Percentiles rank a stretch among this genome's conserved stretches.
Evolutionary conservation across 2,888 invertebrate genomes (phyloP).

Genomic region (Danaus chrysippus): DNA sequence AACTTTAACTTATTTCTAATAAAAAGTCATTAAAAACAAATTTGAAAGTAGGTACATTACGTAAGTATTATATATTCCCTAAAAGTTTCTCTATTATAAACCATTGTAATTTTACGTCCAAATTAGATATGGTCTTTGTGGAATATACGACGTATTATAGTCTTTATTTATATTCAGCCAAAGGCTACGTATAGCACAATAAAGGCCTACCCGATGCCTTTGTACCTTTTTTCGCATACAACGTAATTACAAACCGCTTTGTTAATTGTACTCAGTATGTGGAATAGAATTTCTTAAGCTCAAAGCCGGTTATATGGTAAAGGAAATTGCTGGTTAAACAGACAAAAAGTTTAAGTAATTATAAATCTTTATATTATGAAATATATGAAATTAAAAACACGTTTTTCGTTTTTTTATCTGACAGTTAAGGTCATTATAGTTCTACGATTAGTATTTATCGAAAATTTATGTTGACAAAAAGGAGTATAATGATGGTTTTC

Average conservation of each 20-base stretch:
- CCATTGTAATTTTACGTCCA: conserved; percentile 27
- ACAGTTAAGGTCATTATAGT: too few relatives aligned
- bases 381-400: too few relatives aligned
- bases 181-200: conserved; percentile 7
- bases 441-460: too few relatives aligned
- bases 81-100: background rate
- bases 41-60: too few relatives aligned
- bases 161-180: conserved; percentile 12
- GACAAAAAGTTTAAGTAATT: background rate
- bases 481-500: too few relatives aligned
- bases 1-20: too few relatives aligned
- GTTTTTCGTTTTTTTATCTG: too few relatives aligned
- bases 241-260: conserved; percentile 42
- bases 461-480: too few relatives aligned
- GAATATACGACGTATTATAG: conserved; percentile 16
- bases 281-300: conserved; percentile 26
- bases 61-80: too few relatives aligned
- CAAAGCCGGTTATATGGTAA: conserved; percentile 21
- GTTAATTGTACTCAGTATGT: conserved; percentile 39
- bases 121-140: conserved; percentile 35
- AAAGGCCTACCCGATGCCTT: conserved; percentile 19
- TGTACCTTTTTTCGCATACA: conserved; percentile 35
- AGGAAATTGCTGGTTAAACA: conserved; percentile 24
- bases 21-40: too few relatives aligned
- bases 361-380: too few relatives aligned